Base-by-base conservation (phyloP, 1,140 invertebrate genomes). In the Drosophila eugracilis region DNA sequence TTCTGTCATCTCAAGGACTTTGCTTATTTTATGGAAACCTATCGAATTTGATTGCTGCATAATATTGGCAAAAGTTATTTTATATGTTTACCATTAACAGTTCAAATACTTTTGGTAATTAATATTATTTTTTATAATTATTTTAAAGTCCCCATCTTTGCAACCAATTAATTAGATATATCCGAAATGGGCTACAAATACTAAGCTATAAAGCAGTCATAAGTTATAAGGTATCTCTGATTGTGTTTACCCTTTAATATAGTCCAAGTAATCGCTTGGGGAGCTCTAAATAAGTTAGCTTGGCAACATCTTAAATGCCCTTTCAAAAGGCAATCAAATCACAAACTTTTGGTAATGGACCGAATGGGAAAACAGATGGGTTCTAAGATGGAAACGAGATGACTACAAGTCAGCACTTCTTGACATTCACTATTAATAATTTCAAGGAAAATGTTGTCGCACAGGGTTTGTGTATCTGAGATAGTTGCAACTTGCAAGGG, bases 271-370 rank as follows among this genome's bases (percentile, higher is more conserved):
- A 22, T 55, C 39, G 37, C 30, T 39, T 72, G 30, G 55, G 34
- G 57, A 62, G 28, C 37, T 22, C 26, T 34, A 53, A 67, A 62
- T 30, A 70, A 48, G 63, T 70, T 70, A 36, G 26, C 22, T 22
- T 39, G 30, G 9, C 28, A 59, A 44, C n/a, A 44, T 48, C 48
- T 67, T 69, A 69, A 69, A 69, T 67, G 60, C 62, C 14, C 15
- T 53, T 62, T 53, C 34, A 73, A 62, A 62, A 73, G 57, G 55
- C 69, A 53, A 73, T 73, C 69, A 62, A 62, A 48, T 73, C 69
- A 19, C 41, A 62, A 62, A 62, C 39, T 63, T 73, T 26, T 1
- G 26, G 41, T 37, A 50, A 73, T 73, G 53, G 39, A 63, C 36
- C 19, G 9, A 60, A 53, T 53, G 32, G 34, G 32, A 21, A 34